Evolutionary conservation across 2,113 vertebrate species (phyloP).

Genomic region (Bos javanicus): DNA sequence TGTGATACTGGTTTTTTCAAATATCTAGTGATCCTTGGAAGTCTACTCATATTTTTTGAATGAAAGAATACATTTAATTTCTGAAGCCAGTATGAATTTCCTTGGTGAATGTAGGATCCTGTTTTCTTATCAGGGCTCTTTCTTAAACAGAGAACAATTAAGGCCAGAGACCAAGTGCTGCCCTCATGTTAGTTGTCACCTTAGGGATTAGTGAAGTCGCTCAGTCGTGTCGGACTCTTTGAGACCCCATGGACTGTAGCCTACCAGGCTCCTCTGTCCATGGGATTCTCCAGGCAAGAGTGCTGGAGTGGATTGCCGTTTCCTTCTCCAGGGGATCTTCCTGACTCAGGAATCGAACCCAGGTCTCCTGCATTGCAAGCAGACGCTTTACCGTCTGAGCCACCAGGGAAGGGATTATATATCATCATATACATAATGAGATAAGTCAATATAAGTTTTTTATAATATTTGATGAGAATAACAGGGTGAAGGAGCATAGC

Average conservation of each 20-base stretch:
- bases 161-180: neutral
- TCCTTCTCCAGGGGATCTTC: too few relatives aligned
- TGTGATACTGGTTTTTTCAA: neutral
- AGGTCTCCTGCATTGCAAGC: too few relatives aligned
- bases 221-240: rapidly evolving
- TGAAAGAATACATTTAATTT: neutral
- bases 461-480: neutral
- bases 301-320: too few relatives aligned
- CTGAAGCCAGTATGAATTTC: neutral
- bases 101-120: neutral
- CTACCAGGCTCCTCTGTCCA: too few relatives aligned
- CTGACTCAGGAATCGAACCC: too few relatives aligned
- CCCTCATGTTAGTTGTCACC: neutral
- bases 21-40: neutral
- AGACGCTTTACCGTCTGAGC: too few relatives aligned
- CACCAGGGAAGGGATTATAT: neutral
- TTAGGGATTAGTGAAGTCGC: neutral
- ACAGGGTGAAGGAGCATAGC: neutral
- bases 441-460: neutral
- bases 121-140: neutral
- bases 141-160: neutral
- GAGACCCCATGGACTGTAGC: too few relatives aligned
- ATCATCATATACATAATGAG: neutral
- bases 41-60: neutral
- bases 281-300: too few relatives aligned